These are phyloP conservation scores for Epinotia nisella DNA, from an alignment of 2,888 invertebrate genomes.

Conservation along the genomic window DNA sequence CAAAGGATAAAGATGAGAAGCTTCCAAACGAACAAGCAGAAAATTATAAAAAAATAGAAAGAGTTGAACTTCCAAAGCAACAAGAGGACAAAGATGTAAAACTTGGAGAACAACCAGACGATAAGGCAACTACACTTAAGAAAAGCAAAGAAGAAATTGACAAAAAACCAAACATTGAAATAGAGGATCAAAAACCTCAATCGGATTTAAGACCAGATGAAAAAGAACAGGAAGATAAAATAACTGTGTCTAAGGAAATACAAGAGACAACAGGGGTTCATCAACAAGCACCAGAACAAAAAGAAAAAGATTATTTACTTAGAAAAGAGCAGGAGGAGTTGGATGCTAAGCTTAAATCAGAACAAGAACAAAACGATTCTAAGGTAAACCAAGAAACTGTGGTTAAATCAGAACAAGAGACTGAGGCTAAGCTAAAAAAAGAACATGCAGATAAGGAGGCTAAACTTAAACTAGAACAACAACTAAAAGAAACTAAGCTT, in stretches of 20 bases:
- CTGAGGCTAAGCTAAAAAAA: constrained; percentile 31
- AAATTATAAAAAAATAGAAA: not conserved
- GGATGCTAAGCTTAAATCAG: constrained; percentile 44
- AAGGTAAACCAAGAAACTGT: constrained; percentile 13
- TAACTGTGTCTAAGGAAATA: no score
- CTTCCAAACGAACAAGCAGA: no score
- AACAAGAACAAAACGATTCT: constrained; percentile 42
- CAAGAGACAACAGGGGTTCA: no score
- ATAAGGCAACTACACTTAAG: no score
- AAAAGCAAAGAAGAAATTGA: no score
- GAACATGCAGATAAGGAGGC: constrained; percentile 46
- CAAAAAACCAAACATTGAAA: no score
- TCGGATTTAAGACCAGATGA: no score
- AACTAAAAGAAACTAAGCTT: constrained; percentile 47
- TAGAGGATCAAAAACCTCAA: no score
- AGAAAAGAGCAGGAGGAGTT: not conserved
- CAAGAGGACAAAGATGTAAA: no score
- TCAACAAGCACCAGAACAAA: not conserved
- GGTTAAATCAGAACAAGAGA: constrained; percentile 40
- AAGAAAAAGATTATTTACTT: not conserved
- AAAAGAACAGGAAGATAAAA: no score
- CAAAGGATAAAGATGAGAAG: no score
- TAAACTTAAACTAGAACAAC: constrained; percentile 46
- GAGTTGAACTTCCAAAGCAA: not conserved
- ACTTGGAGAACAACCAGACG: no score